Evolutionary conservation across 1,140 invertebrate genomes (phyloP), one percentile per base, ranked within the genome.

Genomic region (Caenorhabditis briggsae): DNA sequence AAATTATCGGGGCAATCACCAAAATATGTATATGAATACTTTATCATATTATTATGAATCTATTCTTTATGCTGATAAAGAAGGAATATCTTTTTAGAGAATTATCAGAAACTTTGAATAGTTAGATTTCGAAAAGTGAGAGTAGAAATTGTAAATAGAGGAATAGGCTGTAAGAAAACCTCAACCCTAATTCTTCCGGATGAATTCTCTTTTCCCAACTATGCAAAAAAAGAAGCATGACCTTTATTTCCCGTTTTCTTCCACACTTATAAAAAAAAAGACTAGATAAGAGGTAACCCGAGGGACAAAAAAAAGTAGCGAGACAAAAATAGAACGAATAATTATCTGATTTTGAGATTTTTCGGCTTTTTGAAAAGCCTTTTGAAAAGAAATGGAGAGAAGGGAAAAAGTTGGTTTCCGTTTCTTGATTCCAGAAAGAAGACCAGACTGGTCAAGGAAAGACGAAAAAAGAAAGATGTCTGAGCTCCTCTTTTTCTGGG

Each of bases 331-430:
- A 50, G 6, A 18, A 53, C 25, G 0, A 78, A 50, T 78, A 46
- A 78, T 78, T 78, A 78, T 78, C 70, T 78, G 70, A 78, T 78
- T 78, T 46, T 48, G 43, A 33, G 43, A 20, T 46, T 70, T 43
- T 46, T 9, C 64, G 43, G 16, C 23, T 70, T 33, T 33, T 33
- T 33, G 33, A 33, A 33, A 33, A 33, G 33, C 1, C 3, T 33
- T 53, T 11, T 14, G 16, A 53, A 53, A 8, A 18, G 23, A 70
- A 70, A 46, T 46, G 5, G 23, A 46, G 41, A 78, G 12, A 41
- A 53, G 50, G 14, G 14, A 50, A 23, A 14, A 50, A 78, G 18
- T n/a, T 70, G 14, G 70, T 50, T 78, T 78, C 46, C 18, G 43
- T 78, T 78, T 53, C 46, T 78, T 50, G 70, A 78, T 78, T 78